These are phyloP conservation scores for Chanos chanos DNA, from an alignment of 2,797 vertebrate species.

Conservation along the genomic window DNA sequence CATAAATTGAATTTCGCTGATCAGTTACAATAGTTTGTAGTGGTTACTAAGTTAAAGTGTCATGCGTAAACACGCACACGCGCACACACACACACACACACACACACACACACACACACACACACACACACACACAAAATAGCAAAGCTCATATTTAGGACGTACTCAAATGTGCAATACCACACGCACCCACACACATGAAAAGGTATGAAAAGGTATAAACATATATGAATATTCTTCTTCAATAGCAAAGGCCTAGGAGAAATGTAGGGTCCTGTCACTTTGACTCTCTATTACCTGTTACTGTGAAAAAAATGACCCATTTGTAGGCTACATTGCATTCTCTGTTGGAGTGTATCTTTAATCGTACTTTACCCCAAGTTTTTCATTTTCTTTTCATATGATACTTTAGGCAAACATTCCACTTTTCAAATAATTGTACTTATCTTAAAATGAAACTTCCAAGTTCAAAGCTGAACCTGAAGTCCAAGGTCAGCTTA, in stretches of 20 bases:
- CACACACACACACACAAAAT: background rate
- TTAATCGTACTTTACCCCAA: background rate
- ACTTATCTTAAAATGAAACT: too few species aligned
- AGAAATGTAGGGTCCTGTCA: too few species aligned
- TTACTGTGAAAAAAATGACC: background rate
- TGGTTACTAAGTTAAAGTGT: too few species aligned
- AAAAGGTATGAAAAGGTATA: background rate
- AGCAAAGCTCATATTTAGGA: background rate
- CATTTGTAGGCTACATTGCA: background rate
- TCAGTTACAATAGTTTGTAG: too few species aligned
- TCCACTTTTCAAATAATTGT: too few species aligned
- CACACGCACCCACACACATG: background rate
- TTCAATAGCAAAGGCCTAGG: too few species aligned
- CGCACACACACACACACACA: background rate
- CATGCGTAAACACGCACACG: background rate
- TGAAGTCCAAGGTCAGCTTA: background rate
- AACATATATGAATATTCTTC: too few species aligned
- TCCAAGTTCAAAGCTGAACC: too few species aligned
- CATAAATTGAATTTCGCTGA: too few species aligned
- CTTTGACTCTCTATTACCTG: background rate
- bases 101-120: background rate
- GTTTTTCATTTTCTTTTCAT: background rate
- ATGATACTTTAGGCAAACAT: background rate
- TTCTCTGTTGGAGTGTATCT: constrained; percentile 27
- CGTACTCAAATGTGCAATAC: background rate